Evolutionary conservation across 2,888 invertebrate species (phyloP).

Genomic region (Gibbula magus): DNA sequence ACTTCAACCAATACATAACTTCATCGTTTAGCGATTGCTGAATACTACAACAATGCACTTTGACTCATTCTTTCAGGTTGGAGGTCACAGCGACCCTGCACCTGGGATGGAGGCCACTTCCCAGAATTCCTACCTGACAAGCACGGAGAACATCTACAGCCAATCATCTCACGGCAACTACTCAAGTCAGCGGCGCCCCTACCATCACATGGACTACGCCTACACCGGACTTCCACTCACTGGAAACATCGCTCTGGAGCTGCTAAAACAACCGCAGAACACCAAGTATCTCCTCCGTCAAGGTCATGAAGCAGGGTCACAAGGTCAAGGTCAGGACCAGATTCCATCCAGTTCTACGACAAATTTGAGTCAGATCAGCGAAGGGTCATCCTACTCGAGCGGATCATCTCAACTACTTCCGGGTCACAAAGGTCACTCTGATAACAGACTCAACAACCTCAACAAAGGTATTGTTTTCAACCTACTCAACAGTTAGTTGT

Average conservation of each 20-base stretch:
- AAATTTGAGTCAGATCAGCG: slow-evolving; percentile 60
- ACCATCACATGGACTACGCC: slow-evolving; percentile 33
- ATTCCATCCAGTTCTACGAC: slow-evolving; percentile 41
- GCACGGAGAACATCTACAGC: slow-evolving; percentile 54
- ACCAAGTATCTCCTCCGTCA: slow-evolving; percentile 67
- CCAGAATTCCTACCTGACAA: slow-evolving; percentile 47
- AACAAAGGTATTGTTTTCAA: background rate
- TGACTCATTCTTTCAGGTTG: too few species aligned
- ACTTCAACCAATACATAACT: background rate
- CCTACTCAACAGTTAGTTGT: too few species aligned
- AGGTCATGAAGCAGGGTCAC: slow-evolving; percentile 42
- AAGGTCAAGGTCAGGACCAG: slow-evolving; percentile 33
- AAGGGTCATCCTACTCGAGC: slow-evolving; percentile 60
- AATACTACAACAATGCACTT: too few species aligned
- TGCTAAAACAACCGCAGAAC: slow-evolving; percentile 69
- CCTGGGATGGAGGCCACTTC: slow-evolving; percentile 38
- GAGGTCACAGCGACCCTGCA: background rate
- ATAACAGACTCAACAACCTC: slow-evolving; percentile 22
- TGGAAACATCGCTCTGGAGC: slow-evolving; percentile 66
- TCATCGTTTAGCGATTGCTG: background rate
- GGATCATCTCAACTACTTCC: slow-evolving; percentile 43
- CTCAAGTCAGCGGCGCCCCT: slow-evolving; percentile 28
- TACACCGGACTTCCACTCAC: slow-evolving; percentile 51
- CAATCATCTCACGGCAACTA: slow-evolving; percentile 37
- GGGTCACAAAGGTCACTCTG: slow-evolving; percentile 29